Base-by-base conservation (phyloP, 2,113 vertebrate genomes). In the Zootoca vivipara region DNA sequence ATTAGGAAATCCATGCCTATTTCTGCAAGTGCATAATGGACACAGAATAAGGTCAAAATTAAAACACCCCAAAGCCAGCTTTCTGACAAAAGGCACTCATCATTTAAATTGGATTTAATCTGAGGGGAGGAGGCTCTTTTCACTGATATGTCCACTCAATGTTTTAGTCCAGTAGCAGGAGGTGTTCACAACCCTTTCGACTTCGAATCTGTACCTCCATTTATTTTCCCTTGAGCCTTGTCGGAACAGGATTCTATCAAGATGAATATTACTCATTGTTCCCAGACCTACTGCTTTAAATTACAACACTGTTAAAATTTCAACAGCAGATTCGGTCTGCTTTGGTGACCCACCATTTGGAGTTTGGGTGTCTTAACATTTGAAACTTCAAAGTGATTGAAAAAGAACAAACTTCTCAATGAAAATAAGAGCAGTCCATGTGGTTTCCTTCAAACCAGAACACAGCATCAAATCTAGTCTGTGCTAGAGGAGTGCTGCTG, bases 331-430 rank as follows among this genome's bases (percentile, higher is more conserved):
- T 93, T 75, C 20, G 1, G 52, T 2, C 18, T 87, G 82, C 75
- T 78, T 75, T 20, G 58, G 0, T 82, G 16, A 16, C 70, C 33
- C 33, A 33, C 30, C 33, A 33, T 16, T 33, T 30, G 30, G 33
- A 72, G 70, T 89, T 88, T 92, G 88, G 87, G 46, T 62, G 93
- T 92, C 67, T 62, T 83, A 81, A 33, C n/a, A 26, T 90, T 87
- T 92, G 18, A 91, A 95, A 80, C 6, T 95, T 94, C 62, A 94
- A 92, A 79, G 90, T 7, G 56, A 28, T 74, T 33, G 52, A 79
- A 83, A 30, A 87, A 93, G 1, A 87, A 88, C 77, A 90, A 92
- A 16, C 13, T 82, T 64, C 91, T 83, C 22, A 7, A 42, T 91
- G 26, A 85, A 38, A 91, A 85, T 89, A 80, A 80, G 62, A 35